Evolutionary conservation across 2,113 vertebrate species (phyloP), one percentile per base, ranked within the genome.

Genomic region (Odocoileus hemionus): DNA sequence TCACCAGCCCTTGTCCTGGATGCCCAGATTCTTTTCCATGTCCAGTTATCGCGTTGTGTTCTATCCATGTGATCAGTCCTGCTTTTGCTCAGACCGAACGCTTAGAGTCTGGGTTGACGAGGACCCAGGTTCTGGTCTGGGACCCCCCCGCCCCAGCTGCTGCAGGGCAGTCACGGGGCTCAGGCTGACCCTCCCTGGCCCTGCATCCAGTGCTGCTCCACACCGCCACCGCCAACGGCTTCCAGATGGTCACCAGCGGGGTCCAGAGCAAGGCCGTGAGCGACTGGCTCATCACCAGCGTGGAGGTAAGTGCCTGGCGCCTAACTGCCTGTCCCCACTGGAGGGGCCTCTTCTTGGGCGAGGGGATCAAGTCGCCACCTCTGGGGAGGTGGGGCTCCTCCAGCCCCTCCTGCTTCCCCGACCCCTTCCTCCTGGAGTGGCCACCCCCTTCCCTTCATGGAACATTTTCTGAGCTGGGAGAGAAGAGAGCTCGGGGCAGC

Each of bases 161-260:
- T 11, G 30, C 17, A n/a, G 47, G 30, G 47, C 47, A 52, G 16
- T 33, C 30, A 13, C 1, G 0, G 19, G 5, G 12, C 80, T 9
- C 14, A 1, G 19, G 43, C 78, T 94, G 70, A 96, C 57, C 8
- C 1, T 1, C 9, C 25, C 23, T 64, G 36, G 3, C 25, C 28
- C 17, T 11, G 26, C 95, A 39, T 89, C 2, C 91, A 99, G 99
- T 99, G 92, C 98, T 99, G 92, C 98, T 99, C 67, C 99, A 99
- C 97, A 99, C 99, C 0, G 99, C 99, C 89, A 99, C 99, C 3
- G 99, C 99, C 94, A 99, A 99, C 0, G 99, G 99, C 95, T 99
- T 99, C 98, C 99, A 99, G 98, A 99, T 99, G 99, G 99, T 99
- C 93, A 99, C 99, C 89, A 99, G 99, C 0, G 99, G 99, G 80